Percentiles rank a stretch among this genome's conserved stretches.
Conservation (phyloP, 2,113 vertebrate genomes). For the Meles meles region DNA sequence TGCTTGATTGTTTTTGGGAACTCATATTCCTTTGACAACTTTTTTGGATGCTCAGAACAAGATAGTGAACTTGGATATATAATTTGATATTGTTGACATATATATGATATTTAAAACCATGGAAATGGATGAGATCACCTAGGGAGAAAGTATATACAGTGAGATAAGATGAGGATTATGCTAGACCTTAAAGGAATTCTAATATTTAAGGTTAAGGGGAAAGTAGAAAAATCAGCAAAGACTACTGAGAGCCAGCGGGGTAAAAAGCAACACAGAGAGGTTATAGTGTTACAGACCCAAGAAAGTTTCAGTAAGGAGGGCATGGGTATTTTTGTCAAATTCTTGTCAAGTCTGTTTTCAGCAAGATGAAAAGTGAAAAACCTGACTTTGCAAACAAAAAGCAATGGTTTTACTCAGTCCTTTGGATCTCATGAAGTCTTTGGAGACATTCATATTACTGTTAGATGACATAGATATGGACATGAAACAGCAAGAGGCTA, state of each 20-base stretch:
- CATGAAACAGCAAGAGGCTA: background rate
- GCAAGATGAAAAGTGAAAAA: background rate
- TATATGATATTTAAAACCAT: conserved; percentile 1
- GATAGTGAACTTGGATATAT: background rate
- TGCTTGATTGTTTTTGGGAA: background rate
- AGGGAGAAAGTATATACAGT: background rate
- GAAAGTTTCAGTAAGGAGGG: background rate
- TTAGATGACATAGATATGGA: background rate
- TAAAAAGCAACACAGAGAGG: background rate
- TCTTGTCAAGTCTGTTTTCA: background rate
- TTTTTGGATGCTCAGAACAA: background rate
- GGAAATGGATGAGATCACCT: background rate
- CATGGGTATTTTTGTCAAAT: background rate
- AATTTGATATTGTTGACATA: background rate
- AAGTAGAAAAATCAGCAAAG: background rate
- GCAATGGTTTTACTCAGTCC: background rate
- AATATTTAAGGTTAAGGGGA: background rate
- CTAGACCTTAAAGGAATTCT: background rate
- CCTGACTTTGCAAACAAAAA: background rate
- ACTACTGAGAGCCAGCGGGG: background rate
- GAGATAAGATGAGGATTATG: background rate
- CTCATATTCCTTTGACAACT: background rate
- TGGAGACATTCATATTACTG: background rate
- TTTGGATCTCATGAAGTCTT: background rate
- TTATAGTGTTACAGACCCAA: background rate